Evolutionary conservation across 1,140 invertebrate genomes (phyloP).

Genomic region (Drosophila neocordata): DNA sequence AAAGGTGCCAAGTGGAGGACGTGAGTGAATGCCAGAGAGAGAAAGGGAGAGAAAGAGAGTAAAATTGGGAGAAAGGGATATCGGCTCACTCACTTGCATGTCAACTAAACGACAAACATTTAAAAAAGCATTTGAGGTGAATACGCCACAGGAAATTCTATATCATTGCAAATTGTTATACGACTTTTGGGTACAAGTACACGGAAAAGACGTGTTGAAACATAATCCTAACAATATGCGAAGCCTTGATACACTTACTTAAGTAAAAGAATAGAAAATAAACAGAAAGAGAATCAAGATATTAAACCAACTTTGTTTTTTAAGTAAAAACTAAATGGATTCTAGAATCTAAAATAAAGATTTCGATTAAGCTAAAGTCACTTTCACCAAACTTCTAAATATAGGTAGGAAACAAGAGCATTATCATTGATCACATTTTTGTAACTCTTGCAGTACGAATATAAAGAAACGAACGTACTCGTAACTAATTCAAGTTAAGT

Average conservation of each 20-base stretch:
- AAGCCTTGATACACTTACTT: constrained; percentile 1
- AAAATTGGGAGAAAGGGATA: not conserved
- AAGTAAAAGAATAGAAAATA: no score
- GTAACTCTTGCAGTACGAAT: no score
- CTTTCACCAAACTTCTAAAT: no score
- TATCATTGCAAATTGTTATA: constrained; percentile 68
- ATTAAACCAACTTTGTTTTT: no score
- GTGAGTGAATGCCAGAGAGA: not conserved
- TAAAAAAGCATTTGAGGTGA: constrained; percentile 63
- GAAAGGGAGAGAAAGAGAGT: not conserved
- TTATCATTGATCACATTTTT: no score
- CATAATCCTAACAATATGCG: constrained; percentile 3
- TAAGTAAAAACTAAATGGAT: no score
- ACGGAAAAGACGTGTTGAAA: constrained; percentile 13
- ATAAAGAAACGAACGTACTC: no score
- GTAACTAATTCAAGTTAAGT: no score
- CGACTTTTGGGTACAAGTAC: constrained; percentile 20
- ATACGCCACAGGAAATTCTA: constrained; percentile 66
- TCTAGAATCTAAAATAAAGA: no score
- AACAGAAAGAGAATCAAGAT: no score
- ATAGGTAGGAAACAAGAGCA: no score
- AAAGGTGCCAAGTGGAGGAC: constrained; percentile 26
- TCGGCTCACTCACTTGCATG: constrained; percentile 48
- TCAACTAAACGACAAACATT: constrained; percentile 54
- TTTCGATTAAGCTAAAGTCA: no score